These are phyloP conservation scores for Aphelocoma californica DNA, from an alignment of 2,797 vertebrate genomes.

Conservation along the genomic window DNA sequence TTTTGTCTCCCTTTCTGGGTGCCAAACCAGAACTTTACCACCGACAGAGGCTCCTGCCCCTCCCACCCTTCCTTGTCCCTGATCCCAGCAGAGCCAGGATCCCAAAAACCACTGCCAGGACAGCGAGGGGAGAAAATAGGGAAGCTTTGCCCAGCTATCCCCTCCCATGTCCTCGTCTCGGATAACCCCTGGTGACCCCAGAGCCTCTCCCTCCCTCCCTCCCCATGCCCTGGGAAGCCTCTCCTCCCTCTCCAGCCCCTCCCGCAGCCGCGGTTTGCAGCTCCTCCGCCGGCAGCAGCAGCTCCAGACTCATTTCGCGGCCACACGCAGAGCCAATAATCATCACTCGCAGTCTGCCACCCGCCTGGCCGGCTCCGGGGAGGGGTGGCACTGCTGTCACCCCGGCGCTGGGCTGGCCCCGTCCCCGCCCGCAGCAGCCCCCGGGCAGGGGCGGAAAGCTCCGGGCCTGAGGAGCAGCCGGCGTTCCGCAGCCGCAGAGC, in stretches of 20 bases:
- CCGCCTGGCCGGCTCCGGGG: not conserved
- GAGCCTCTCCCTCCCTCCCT: not conserved
- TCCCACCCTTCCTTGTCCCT: accelerated
- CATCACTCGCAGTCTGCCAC: not conserved
- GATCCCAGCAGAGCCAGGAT: not conserved
- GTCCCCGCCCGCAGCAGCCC: not conserved
- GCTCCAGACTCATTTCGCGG: not conserved
- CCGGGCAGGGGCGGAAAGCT: not conserved
- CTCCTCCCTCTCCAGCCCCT: not conserved
- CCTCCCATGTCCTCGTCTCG: not conserved
- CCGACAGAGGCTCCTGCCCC: not conserved
- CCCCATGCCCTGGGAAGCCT: not conserved
- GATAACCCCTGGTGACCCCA: not conserved
- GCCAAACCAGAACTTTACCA: not conserved
- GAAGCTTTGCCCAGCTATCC: not conserved
- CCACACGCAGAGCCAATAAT: not conserved
- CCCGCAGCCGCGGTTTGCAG: not conserved
- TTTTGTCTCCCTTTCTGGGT: not conserved
- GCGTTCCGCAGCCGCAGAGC: not conserved
- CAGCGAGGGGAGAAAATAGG: accelerated
- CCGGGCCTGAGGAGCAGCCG: not conserved
- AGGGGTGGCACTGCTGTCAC: not conserved
- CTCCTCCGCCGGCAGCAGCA: not conserved
- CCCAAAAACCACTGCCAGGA: not conserved
- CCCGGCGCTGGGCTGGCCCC: not conserved